These are phyloP conservation scores for Brachionus angularis DNA, from an alignment of 1,140 invertebrate species.

Conservation along the genomic window DNA sequence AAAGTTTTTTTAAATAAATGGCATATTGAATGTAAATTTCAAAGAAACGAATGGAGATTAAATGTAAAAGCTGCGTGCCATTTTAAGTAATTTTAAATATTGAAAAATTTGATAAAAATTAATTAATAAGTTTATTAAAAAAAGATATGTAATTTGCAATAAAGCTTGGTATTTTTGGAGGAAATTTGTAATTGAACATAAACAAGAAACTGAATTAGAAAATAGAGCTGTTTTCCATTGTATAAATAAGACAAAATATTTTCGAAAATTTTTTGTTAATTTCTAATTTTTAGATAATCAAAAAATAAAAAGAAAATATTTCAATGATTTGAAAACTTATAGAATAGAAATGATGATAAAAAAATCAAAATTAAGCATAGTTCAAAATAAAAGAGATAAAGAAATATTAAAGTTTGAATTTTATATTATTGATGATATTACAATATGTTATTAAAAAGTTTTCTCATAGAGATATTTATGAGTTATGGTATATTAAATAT, in stretches of 20 bases:
- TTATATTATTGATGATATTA: background rate
- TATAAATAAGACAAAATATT: background rate
- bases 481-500: background rate
- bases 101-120: too few relatives aligned
- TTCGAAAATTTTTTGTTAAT: background rate
- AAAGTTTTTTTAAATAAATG: background rate
- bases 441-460: background rate
- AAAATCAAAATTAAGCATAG: background rate
- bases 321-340: background rate
- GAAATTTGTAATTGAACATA: background rate
- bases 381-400: background rate
- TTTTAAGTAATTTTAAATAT: background rate
- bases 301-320: constrained; percentile 2
- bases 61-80: constrained; percentile 42
- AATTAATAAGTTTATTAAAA: background rate
- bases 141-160: constrained; percentile 22
- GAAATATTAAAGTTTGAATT: constrained; percentile 19
- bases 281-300: background rate
- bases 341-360: background rate
- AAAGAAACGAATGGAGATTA: constrained; percentile 38
- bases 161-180: constrained; percentile 18
- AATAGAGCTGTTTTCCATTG: background rate
- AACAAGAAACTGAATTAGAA: background rate
- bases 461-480: background rate
- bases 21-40: background rate